Conservation (phyloP, 2,113 vertebrate genomes). For the Synodontis membranacea region DNA sequence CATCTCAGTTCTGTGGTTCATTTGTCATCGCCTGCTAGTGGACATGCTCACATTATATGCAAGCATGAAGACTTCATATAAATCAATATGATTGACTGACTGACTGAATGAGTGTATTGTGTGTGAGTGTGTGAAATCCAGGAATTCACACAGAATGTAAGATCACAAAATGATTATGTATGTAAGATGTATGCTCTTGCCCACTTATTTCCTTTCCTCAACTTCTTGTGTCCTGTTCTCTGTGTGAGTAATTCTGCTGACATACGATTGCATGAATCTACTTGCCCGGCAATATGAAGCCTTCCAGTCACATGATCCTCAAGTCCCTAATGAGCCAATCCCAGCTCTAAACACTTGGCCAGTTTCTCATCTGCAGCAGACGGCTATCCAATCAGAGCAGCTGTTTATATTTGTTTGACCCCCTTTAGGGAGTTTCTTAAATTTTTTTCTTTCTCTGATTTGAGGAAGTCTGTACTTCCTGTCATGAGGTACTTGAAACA, state of each 20-base stretch:
- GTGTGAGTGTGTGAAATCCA: not conserved
- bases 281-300: slow-evolving; percentile 47
- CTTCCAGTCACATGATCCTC: slow-evolving; percentile 63
- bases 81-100: not conserved
- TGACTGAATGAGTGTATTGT: not conserved
- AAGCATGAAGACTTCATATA: not conserved
- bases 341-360: slow-evolving; percentile 53
- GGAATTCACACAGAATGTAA: not conserved
- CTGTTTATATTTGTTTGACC: slow-evolving; percentile 52
- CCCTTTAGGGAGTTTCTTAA: slow-evolving; percentile 50
- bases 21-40: not conserved
- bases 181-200: too few relatives aligned
- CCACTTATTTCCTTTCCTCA: slow-evolving; percentile 24
- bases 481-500: slow-evolving; percentile 69
- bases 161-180: too few relatives aligned
- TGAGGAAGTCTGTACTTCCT: slow-evolving; percentile 75
- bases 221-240: slow-evolving; percentile 37
- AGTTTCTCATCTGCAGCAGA: slow-evolving; percentile 61
- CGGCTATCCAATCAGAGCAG: slow-evolving; percentile 64
- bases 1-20: not conserved
- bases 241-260: slow-evolving; percentile 56
- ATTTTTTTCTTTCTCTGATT: slow-evolving; percentile 50
- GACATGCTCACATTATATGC: not conserved
- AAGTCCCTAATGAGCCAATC: slow-evolving; percentile 58
- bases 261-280: slow-evolving; percentile 59